Evolutionary conservation across 2,888 invertebrate species (phyloP), one percentile per base, ranked within the genome.

Genomic region (Ectemnius continuus): DNA sequence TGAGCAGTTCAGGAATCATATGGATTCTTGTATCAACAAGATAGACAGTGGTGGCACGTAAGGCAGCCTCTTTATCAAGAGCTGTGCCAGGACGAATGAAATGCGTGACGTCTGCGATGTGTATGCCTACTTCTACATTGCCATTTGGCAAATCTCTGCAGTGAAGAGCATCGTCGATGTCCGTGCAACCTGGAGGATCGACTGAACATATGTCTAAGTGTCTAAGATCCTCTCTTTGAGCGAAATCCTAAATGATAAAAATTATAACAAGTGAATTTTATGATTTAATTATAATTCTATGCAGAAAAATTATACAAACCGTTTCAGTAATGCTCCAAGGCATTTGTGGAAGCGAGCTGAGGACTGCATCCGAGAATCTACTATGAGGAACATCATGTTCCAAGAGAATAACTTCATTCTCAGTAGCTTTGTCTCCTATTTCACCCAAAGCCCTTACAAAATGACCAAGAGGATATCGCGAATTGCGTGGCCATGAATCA

Each of bases 61-160:
- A 93, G 0, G 97, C 96, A 0, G 99, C 99, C 91, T 99, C 99
- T 80, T 94, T 93, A 87, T 99, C 99, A 64, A 99, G 89, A 0
- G 99, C 97, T 46, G 96, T 98, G 67, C 96, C 95, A 0, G 99
- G 98, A 58, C 97, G 92, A 73, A 99, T 97, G 87, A 99, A 99
- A 92, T 99, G 97, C 1, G 98, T 97, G 6, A 99, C 99, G 92
- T 99, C 99, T 5, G 99, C 99, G 76, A 99, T 99, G 88, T 99
- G 99, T 0, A 99, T 99, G 16, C 99, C 99, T 61, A 98, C 95
- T 92, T 97, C 96, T 61, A 93, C 92, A 85, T 94, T 95, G 3
- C 95, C 95, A 87, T 95, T 95, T 0, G 93, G 92, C 23, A 98
- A 91, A 52, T 93, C 91, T 20, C 95, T 93, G 84, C 98, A 98